phyloP scores from a whole-genome alignment of 2,797 vertebrate species.

The Petrocephalus sullivani region DNA sequence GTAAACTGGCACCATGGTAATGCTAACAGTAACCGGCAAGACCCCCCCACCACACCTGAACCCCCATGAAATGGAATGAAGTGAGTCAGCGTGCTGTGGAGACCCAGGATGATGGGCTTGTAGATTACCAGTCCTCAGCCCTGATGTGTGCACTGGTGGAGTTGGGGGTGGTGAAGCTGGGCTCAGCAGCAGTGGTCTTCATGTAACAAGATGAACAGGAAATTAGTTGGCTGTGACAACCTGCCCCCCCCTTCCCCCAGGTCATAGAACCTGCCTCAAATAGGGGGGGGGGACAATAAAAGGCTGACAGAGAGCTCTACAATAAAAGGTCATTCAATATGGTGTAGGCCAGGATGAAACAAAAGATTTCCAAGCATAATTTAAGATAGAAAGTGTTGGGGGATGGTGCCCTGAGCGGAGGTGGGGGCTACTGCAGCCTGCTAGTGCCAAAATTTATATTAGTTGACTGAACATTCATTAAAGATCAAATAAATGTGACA shows the following conservation, averaged over 20 bases:
- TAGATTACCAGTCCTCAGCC: not conserved
- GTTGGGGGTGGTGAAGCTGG: not conserved
- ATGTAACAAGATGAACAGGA: conserved; percentile 4
- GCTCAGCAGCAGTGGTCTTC: not conserved
- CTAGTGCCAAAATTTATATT: conserved; percentile 46
- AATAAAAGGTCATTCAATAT: conserved; percentile 10
- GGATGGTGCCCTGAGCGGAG: conserved; percentile 12
- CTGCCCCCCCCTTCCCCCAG: conserved; percentile 4
- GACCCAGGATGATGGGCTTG: not conserved
- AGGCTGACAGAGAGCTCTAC: not conserved
- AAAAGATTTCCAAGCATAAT: conserved; percentile 6
- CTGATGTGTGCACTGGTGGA: not conserved
- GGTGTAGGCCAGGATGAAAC: not conserved
- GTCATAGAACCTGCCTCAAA: conserved; percentile 1
- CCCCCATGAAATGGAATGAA: not conserved
- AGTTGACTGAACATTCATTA: conserved; percentile 69
- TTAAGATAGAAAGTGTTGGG: conserved; percentile 21
- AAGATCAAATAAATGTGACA: conserved; percentile 68
- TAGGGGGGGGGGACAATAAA: not conserved
- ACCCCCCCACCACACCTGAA: not conserved
- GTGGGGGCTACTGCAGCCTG: conserved; percentile 24
- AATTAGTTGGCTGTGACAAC: not conserved
- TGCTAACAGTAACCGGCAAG: not conserved
- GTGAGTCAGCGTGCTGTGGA: not conserved
- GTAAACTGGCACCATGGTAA: not conserved